Evolutionary conservation across 2,888 invertebrate genomes (phyloP).

Genomic region (Hetaerina titia): DNA sequence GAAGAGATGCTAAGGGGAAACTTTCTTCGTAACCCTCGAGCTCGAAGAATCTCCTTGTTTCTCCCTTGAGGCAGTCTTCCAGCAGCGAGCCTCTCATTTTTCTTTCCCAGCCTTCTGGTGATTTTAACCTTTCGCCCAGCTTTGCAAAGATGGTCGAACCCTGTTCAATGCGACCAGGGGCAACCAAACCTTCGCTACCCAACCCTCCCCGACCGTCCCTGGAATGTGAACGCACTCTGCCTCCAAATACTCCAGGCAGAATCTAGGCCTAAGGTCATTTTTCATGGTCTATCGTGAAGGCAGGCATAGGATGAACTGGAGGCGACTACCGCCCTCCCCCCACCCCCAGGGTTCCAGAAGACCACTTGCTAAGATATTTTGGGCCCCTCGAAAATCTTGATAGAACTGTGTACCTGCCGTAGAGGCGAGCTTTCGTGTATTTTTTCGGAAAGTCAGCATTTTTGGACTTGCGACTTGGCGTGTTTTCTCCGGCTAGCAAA

Average conservation of each 20-base stretch:
- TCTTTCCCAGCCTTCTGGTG: neutral
- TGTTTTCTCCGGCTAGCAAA: no score
- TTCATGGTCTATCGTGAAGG: no score
- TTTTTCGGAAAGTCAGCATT: no score
- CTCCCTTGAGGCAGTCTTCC: neutral
- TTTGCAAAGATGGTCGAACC: neutral
- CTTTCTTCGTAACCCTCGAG: neutral
- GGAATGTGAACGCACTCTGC: neutral
- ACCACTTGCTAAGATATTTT: neutral
- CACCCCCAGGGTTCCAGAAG: no score
- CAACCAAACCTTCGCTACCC: neutral
- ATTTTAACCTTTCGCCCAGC: neutral
- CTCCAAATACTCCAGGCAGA: neutral
- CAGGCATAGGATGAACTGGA: no score
- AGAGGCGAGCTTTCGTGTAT: no score
- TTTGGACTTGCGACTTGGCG: no score
- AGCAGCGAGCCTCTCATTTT: neutral
- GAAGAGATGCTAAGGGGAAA: neutral
- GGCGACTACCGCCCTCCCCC: no score
- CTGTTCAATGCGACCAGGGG: neutral
- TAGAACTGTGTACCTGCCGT: neutral
- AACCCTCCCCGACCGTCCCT: neutral
- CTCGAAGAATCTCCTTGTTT: no score
- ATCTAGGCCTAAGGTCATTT: no score
- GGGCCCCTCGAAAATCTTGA: neutral